Conservation (phyloP, 2,888 invertebrate species). For the Stenodema calcarata region DNA sequence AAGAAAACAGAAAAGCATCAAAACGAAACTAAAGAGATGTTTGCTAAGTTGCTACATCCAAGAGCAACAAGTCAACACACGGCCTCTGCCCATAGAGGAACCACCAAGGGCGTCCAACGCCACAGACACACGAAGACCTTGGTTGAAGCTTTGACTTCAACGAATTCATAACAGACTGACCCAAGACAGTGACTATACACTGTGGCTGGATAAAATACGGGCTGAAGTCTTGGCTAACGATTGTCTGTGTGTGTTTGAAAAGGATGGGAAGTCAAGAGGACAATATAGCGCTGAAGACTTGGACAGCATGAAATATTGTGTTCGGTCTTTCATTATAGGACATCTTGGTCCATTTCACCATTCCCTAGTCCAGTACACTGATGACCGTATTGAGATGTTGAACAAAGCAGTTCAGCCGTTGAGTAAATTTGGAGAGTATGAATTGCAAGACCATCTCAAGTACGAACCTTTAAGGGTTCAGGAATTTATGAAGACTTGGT, state of each 20-base stretch:
- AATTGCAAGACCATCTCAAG: neutral
- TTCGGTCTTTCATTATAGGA: neutral
- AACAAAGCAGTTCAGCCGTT: neutral
- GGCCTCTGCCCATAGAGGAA: neutral
- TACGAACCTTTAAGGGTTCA: neutral
- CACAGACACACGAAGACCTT: too few species aligned
- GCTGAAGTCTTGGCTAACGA: neutral
- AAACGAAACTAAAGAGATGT: neutral
- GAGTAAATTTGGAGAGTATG: neutral
- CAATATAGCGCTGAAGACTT: neutral
- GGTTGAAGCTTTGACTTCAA: neutral
- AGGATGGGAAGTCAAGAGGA: neutral
- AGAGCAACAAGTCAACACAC: neutral
- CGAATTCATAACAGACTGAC: neutral
- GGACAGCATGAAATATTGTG: neutral
- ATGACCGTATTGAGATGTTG: neutral
- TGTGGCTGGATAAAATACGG: neutral
- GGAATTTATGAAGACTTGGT: conserved; percentile 2
- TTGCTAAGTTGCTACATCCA: neutral
- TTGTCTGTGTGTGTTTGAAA: neutral
- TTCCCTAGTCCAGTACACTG: neutral
- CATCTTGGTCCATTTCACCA: neutral
- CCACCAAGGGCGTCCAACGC: too few species aligned
- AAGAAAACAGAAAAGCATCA: neutral
- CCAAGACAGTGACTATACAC: neutral